These are phyloP conservation scores for Salarias fasciatus DNA, from an alignment of 2,797 vertebrate genomes.

Conservation along the genomic window DNA sequence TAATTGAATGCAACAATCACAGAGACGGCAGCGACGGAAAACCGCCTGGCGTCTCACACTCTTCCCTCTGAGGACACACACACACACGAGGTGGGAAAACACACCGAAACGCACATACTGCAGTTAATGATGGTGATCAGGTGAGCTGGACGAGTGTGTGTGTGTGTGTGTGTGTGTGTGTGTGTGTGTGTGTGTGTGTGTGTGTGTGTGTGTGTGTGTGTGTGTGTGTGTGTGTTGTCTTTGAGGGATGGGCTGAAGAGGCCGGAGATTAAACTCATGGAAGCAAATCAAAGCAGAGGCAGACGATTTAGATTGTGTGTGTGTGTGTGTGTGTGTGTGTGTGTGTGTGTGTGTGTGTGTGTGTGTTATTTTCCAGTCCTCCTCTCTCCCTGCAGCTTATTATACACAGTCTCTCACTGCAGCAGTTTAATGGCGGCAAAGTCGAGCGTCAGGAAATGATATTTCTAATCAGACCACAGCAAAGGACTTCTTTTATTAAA, in stretches of 20 bases:
- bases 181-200: constrained; percentile 29
- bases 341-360: not conserved
- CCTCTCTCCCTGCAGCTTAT: constrained; percentile 51
- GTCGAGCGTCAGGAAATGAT: constrained; percentile 78
- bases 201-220: constrained; percentile 21
- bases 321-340: constrained; percentile 3
- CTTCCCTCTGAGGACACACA: too few species aligned
- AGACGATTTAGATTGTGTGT: constrained; percentile 56
- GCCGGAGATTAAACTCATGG: constrained; percentile 66
- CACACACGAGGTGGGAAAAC: too few species aligned
- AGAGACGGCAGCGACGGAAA: not conserved
- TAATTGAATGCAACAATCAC: constrained; percentile 46
- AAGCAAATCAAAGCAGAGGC: constrained; percentile 64
- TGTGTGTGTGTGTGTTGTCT: constrained; percentile 61
- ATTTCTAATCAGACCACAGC: constrained; percentile 79
- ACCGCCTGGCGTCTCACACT: too few species aligned
- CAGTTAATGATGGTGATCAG: constrained; percentile 39
- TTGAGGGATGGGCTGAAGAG: constrained; percentile 60
- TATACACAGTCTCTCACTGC: constrained; percentile 58
- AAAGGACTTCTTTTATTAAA: constrained; percentile 78
- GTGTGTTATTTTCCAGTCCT: constrained; percentile 44
- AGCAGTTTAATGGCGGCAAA: constrained; percentile 64
- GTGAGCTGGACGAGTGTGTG: too few species aligned
- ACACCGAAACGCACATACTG: constrained; percentile 1
- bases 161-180: too few species aligned